Percentiles rank a stretch among this genome's conserved stretches.
Evolutionary conservation across 2,797 vertebrate genomes (phyloP).

Genomic region (Nannoperca obscura): DNA sequence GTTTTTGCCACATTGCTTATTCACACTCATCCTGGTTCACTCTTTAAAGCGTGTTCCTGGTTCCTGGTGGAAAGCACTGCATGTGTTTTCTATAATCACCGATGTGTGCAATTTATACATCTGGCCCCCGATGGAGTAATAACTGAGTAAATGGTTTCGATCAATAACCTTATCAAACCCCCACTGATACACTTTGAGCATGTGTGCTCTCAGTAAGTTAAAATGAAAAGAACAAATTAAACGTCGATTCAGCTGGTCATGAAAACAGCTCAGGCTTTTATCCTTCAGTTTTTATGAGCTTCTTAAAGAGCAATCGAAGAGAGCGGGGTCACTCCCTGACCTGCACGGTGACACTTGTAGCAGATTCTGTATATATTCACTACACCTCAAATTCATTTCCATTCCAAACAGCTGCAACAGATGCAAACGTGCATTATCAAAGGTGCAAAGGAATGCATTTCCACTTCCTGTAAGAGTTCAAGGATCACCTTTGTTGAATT

Average conservation of each 20-base stretch:
- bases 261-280: conserved; percentile 24
- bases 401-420: background rate
- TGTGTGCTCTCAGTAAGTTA: conserved; percentile 15
- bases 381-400: background rate
- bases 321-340: conserved; percentile 1
- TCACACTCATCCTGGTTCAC: background rate
- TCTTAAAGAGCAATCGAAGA: conserved; percentile 6
- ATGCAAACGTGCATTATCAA: too few relatives aligned
- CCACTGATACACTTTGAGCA: background rate
- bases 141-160: conserved; percentile 29
- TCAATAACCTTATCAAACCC: conserved; percentile 48
- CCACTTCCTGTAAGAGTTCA: background rate
- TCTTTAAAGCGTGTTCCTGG: background rate
- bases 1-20: background rate
- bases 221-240: conserved; percentile 50
- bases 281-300: conserved; percentile 31
- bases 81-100: conserved; percentile 25
- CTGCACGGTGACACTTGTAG: background rate
- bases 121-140: conserved; percentile 32
- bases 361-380: background rate
- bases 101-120: conserved; percentile 25
- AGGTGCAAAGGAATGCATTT: background rate
- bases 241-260: conserved; percentile 17
- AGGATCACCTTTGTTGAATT: conserved; percentile 5
- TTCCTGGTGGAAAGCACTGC: background rate